phyloP scores from a whole-genome alignment of 2,888 invertebrate genomes.

The Pimpla rufipes region DNA sequence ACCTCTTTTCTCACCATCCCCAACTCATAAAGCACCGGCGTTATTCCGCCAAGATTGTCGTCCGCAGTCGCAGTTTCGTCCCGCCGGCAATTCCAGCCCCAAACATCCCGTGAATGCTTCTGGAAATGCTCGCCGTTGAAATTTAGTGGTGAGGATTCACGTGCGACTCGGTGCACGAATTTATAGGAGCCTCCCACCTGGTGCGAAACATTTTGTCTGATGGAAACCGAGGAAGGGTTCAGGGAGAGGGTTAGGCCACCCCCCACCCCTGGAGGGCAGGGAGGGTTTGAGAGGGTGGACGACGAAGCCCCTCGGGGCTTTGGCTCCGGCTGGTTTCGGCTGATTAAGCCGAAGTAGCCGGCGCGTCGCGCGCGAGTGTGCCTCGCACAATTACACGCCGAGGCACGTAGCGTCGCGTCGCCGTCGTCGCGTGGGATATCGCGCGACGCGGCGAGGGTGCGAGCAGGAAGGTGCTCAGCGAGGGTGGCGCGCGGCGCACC shows the following conservation, averaged over 20 bases:
- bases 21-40: no score
- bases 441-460: conserved; percentile 20
- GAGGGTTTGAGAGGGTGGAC: conserved; percentile 1
- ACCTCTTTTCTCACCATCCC: neutral
- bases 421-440: conserved; percentile 27
- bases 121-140: neutral
- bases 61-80: neutral
- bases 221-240: neutral
- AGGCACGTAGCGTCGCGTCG: conserved; percentile 46
- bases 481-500: conserved; percentile 17
- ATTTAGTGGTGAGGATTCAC: neutral
- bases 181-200: neutral
- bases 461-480: neutral
- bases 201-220: conserved; percentile 3
- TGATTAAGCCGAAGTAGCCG: conserved; percentile 33
- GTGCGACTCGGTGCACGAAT: neutral
- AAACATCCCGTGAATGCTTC: neutral
- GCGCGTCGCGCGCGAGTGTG: conserved; percentile 17
- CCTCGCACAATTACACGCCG: conserved; percentile 43
- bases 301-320: conserved; percentile 8
- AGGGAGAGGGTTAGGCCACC: no score
- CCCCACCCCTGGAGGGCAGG: no score
- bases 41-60: neutral
- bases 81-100: neutral
- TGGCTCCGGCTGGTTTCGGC: conserved; percentile 37